phyloP scores from a whole-genome alignment of 2,113 vertebrate species.

The Tyto alba region DNA sequence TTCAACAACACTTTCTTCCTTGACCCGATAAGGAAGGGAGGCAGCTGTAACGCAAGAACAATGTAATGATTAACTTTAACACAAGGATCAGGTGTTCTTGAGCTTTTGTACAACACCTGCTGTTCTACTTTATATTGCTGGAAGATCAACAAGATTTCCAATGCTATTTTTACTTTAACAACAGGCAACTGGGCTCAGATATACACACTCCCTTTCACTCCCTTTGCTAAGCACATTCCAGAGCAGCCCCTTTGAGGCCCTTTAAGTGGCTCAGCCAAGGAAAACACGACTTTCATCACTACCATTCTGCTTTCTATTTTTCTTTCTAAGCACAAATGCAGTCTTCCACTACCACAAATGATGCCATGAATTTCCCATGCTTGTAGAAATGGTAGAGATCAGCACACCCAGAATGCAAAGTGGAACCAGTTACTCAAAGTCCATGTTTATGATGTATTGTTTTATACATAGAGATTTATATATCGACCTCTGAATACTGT shows the following conservation, averaged over 20 bases:
- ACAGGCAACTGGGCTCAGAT: neutral
- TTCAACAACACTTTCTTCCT: slow-evolving; percentile 11
- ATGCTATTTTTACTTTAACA: slow-evolving; percentile 45
- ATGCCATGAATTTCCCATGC: neutral
- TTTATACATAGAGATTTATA: neutral
- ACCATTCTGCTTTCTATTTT: slow-evolving; percentile 47
- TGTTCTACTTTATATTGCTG: slow-evolving; percentile 12
- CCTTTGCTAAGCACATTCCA: slow-evolving; percentile 50
- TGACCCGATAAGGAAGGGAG: neutral
- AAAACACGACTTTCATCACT: slow-evolving; percentile 54
- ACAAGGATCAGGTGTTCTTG: slow-evolving; percentile 22
- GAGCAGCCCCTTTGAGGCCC: slow-evolving; percentile 61
- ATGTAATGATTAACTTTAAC: slow-evolving; percentile 36
- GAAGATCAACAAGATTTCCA: slow-evolving; percentile 39
- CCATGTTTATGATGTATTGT: neutral
- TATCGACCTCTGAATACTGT: neutral
- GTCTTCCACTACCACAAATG: neutral
- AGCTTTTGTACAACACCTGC: slow-evolving; percentile 54
- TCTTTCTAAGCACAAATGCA: slow-evolving; percentile 30
- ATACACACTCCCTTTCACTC: slow-evolving; percentile 43
- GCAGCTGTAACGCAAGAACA: neutral
- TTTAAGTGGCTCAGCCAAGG: slow-evolving; percentile 30
- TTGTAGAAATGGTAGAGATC: neutral
- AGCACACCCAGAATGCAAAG: neutral
- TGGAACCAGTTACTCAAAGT: neutral